Conservation (phyloP, 1,140 invertebrate genomes). For the Gonatopus flavifemur region DNA sequence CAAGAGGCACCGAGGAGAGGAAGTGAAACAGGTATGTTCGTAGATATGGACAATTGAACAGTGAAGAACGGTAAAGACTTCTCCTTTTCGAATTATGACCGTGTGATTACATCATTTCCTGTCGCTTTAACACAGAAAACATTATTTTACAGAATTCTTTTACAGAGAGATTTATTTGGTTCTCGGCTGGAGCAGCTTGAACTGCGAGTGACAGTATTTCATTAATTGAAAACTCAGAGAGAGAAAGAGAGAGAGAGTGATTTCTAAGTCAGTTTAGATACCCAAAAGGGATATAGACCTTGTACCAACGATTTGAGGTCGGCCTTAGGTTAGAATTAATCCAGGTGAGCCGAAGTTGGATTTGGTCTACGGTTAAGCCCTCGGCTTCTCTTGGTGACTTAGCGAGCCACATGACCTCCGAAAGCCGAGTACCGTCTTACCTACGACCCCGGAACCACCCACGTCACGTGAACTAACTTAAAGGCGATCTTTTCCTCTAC, state of each 20-base stretch:
- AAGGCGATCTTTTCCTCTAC: slow-evolving; percentile 3
- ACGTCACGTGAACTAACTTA: slow-evolving; percentile 3
- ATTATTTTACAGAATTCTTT: no score
- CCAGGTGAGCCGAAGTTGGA: slow-evolving; percentile 36
- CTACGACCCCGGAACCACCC: slow-evolving; percentile 2
- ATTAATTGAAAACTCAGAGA: slow-evolving; percentile 34
- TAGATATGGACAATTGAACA: no score
- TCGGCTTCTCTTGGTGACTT: slow-evolving; percentile 39
- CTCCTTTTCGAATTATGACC: no score
- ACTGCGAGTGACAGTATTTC: no score
- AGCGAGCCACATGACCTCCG: slow-evolving; percentile 25
- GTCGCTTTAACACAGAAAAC: no score
- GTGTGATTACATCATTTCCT: no score
- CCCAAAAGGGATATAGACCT: neutral
- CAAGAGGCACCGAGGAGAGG: neutral
- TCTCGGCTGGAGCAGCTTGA: no score
- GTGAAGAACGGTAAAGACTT: no score
- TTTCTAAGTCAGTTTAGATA: slow-evolving; percentile 30
- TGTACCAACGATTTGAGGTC: slow-evolving; percentile 28
- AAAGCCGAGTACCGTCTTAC: slow-evolving; percentile 27
- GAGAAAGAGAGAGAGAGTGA: no score
- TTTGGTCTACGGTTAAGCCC: slow-evolving; percentile 28
- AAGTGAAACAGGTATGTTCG: no score
- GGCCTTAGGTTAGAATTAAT: slow-evolving; percentile 37
- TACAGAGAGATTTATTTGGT: no score